Evolutionary conservation across 2,113 vertebrate species (phyloP), one percentile per base, ranked within the genome.

Genomic region (Elgaria multicarinata): DNA sequence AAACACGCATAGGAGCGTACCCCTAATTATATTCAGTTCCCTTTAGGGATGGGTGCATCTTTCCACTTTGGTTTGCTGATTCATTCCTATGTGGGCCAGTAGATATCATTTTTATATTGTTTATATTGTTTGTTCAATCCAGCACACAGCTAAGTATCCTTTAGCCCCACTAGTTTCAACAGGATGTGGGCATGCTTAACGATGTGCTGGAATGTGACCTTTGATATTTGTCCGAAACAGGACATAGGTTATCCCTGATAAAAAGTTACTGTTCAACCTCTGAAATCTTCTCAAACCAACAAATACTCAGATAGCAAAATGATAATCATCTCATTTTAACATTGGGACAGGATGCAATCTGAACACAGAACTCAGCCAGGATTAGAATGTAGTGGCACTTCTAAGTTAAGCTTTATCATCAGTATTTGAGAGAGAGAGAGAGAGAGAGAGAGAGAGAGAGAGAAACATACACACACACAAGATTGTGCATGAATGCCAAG

Each of bases 191-290:
- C 3, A 2, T 42, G 13, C 18, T 72, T 72, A 44, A 82, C 24
- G 50, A 50, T 36, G 79, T 12, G 6, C 18, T 26, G 39, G 10
- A 66, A 75, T 53, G 24, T 33, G 44, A 58, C 78, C 28, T 88
- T 74, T 26, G 67, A 88, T 26, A 87, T 82, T 53, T 82, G 44
- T n/a, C 16, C 55, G n/a, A 77, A 83, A 62, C n/a, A 74, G 39
- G 58, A 36, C 16, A 62, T 26, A 22, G 33, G 58, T 67, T 84
- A 83, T 33, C 16, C 33, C 69, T 46, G 55, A 50, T 84, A 84
- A 50, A 83, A 89, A 89, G 77, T 88, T 81, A 80, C 66, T 55
- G 55, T 81, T 88, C 16, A 72, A 74, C 53, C 33, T n/a, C 26
- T 16, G 26, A 42, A 83, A 44, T 64, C 28, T 89, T 46, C 22